These are phyloP conservation scores for Brienomyrus longianalis DNA, from an alignment of 2,113 vertebrate species.

Conservation along the genomic window DNA sequence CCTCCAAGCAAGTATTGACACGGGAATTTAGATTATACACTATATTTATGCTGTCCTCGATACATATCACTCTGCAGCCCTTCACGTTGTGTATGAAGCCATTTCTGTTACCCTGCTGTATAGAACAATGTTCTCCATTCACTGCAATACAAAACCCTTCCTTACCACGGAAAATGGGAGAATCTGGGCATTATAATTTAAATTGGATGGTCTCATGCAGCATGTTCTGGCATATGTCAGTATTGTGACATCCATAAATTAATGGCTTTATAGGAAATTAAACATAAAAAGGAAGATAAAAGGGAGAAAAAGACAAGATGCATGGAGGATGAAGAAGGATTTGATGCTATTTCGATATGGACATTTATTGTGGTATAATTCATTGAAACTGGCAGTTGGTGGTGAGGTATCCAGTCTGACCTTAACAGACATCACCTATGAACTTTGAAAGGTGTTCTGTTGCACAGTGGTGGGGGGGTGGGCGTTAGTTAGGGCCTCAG, in stretches of 20 bases:
- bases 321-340: not conserved
- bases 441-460: not conserved
- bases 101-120: not conserved
- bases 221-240: not conserved
- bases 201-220: not conserved
- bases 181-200: not conserved
- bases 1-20: not conserved
- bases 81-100: not conserved
- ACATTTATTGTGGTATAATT: not conserved
- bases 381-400: not conserved
- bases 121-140: not conserved
- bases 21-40: not conserved
- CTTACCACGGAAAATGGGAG: not conserved
- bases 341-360: not conserved
- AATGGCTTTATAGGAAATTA: not conserved
- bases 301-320: not conserved
- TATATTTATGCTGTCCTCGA: not conserved
- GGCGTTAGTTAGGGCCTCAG: not conserved
- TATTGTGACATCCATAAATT: not conserved
- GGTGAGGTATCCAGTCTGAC: not conserved
- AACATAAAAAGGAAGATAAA: not conserved
- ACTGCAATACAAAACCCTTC: not conserved
- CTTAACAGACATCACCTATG: not conserved
- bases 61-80: not conserved
- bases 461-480: not conserved